Evolutionary conservation across 2,888 invertebrate genomes (phyloP), one percentile per base, ranked within the genome.

Genomic region (Myopa tessellatipennis): DNA sequence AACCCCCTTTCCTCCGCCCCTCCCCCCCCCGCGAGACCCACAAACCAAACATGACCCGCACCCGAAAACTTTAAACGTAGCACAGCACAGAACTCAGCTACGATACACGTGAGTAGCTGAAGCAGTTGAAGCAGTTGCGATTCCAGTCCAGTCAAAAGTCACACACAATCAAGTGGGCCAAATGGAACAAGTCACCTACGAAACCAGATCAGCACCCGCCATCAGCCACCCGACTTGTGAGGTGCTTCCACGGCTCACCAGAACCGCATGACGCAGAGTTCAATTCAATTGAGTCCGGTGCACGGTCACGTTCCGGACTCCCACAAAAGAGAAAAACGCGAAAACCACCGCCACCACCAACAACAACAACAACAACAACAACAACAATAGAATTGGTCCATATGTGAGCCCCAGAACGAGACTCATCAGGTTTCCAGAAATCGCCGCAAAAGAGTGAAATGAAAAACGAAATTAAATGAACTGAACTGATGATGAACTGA

Each of bases 401-500:
- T 83, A 83, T 83, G 83, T 83, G 83, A 83, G 81, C 82, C 81
- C 82, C 10, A 82, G 82, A 83, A 83, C 82, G 81, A 82, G 82
- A 78, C 79, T 79, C 79, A 79, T 78, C 78, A 50, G 67, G 12
- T 38, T 34, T 18, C 18, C 3, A 18, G n/a, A 18, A 3, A 60
- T 7, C 18, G 60, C 18, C 4, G 16, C 18, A 16, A 7, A 60
- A 60, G 6, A 60, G 60, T 16, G 16, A 18, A 18, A 60, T 18
- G 6, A 18, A 6, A 60, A 60, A 60, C 60, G 3, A 60, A 60
- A 60, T 45, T 45, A 45, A 45, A 45, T 45, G 45, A 6, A 45
- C 6, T 45, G 45, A 45, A 26, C 26, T 26, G 26, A 26, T 26
- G 26, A 26, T 26, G 16, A 55, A 55, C 10, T 55, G 55, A 55